Base-by-base conservation (phyloP, 2,113 vertebrate species). In the Azemiops feae region DNA sequence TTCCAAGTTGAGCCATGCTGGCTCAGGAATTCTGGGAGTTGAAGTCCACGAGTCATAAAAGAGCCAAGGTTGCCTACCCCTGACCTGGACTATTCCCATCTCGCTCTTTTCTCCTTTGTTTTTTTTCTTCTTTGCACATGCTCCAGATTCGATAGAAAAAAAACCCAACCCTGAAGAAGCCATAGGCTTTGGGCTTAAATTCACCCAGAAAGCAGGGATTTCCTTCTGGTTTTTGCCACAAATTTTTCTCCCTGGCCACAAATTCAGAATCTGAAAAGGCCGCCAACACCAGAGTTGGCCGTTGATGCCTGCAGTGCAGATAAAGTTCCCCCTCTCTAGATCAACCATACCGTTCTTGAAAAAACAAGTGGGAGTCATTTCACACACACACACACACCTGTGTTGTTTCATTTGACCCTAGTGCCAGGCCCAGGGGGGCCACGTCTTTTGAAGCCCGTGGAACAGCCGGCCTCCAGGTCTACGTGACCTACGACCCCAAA, bases 341-440 rank as follows among this genome's bases (percentile, higher is more conserved):
- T 87, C 4, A n/a, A 9, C 25, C 30, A 30, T 0, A 25, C 52
- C 2, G 0, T 53, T 86, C 45, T 34, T 10, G 2, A 89, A 64
- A 94, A 1, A 74, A 55, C 47, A 55, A 18, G 16, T 20, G 3
- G 3, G 54, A 20, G 54, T 55, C 12, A 55, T 55, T 20, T 20
- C 16, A 43, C 0, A 0, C 0, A 14, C 22, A 22, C 43, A 50
- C 64, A 16, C 12, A n/a, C 0, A 16, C 12, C 45, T n/a, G 2
- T 25, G 5, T 11, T 9, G 0, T 34, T 14, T 5, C 45, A 69
- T 20, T 95, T 50, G 3, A 1, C 96, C 94, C 3, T 94, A 98
- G 98, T 69, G 97, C 93, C 30, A 94, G 88, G 14, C 98, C 98
- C 1, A 39, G n/a, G 12, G 96, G 53, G 0, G 97, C 94, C 30